Evolutionary conservation across 2,888 invertebrate genomes (phyloP).

Genomic region (Rhamphomyia laevipes): DNA sequence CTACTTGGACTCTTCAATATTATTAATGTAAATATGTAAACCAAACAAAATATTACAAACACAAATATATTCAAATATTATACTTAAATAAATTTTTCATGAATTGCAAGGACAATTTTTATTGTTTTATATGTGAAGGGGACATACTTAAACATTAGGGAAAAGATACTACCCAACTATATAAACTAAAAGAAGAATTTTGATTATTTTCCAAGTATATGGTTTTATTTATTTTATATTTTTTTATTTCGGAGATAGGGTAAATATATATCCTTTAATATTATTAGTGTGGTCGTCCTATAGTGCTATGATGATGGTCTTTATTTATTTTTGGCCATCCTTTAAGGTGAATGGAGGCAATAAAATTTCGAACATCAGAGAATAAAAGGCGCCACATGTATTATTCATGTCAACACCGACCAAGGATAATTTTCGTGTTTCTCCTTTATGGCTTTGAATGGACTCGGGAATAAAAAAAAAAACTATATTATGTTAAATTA

Average conservation of each 20-base stretch:
- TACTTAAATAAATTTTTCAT: not conserved
- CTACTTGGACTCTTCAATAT: no score
- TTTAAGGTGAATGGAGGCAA: not conserved
- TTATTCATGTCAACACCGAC: not conserved
- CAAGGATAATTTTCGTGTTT: no score
- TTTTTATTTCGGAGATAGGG: not conserved
- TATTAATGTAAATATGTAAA: not conserved
- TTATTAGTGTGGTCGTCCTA: no score
- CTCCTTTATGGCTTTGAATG: no score
- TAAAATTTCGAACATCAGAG: not conserved
- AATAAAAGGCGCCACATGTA: not conserved
- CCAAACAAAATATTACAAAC: not conserved
- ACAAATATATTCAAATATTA: not conserved
- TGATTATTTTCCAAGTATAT: no score
- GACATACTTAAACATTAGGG: no score
- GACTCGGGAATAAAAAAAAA: no score
- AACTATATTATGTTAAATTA: no score
- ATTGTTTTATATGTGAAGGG: not conserved
- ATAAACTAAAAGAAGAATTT: no score
- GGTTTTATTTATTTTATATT: no score
- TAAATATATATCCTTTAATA: not conserved
- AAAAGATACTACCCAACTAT: no score
- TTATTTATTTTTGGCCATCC: no score
- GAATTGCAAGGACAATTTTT: not conserved
- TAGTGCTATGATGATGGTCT: conserved; percentile 11